phyloP scores from a whole-genome alignment of 1,140 invertebrate species.

The Drosophila orosa region DNA sequence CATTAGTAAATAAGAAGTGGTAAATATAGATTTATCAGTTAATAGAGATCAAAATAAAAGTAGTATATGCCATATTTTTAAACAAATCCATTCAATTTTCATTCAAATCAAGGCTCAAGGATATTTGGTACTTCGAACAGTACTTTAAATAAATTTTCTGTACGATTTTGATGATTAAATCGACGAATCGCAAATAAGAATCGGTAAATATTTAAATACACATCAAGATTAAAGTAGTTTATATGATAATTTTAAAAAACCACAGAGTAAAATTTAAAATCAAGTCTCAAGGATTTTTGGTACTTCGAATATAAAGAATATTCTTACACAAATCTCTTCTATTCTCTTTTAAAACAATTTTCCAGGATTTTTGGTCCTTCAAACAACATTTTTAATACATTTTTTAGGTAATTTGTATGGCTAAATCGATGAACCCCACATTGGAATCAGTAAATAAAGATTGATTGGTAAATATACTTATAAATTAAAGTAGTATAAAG shows the following conservation, averaged over 20 bases:
- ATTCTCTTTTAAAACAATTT: neutral
- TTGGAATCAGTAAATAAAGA: neutral
- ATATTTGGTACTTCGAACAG: neutral
- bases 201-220: neutral
- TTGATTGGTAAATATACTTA: neutral
- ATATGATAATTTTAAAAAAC: neutral
- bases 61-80: neutral
- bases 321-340: no score
- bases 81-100: neutral
- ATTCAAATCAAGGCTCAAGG: neutral
- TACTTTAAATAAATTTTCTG: neutral
- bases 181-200: neutral
- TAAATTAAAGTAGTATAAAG: neutral
- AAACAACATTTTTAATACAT: neutral
- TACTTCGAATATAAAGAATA: no score
- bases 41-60: rapidly evolving
- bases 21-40: no score
- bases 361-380: neutral
- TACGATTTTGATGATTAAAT: neutral
- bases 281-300: neutral
- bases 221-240: neutral
- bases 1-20: no score
- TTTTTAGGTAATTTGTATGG: neutral
- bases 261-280: no score
- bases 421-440: no score